Evolutionary conservation across 2,888 invertebrate species (phyloP), one percentile per base, ranked within the genome.

Genomic region (Acronicta psi): DNA sequence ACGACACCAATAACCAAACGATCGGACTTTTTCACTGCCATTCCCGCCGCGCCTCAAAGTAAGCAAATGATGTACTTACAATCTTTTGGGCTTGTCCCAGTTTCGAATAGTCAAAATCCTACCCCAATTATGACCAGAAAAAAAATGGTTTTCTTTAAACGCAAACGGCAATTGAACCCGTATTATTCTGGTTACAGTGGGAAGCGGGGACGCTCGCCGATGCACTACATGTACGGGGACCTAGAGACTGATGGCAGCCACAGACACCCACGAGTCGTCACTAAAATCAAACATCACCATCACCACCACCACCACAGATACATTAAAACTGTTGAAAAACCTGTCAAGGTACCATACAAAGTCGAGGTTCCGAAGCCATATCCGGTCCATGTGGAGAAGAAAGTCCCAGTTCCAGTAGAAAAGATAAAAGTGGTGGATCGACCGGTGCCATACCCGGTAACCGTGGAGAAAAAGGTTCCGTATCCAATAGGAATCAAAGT

Each of bases 291-390:
- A 80, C 96, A 96, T 75, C 96, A 96, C 76, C 96, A 96, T 76
- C 96, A 96, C 71, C 96, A 96, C 75, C 96, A 96, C 80, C 96
- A 96, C 77, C 96, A 96, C 79, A 95, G 95, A 85, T 95, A 96
- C 77, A 85, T 96, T 6, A 95, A 95, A 83, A 95, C 95, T 34
- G 90, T 96, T 18, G 93, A 95, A 40, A 95, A 95, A 81, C 95
- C 94, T 50, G 81, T 93, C 29, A 87, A 90, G 73, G 89, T 94
- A 46, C 94, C 94, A 3, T 88, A 86, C 61, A 92, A 95, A 79
- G 95, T 95, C 58, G 91, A 95, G 67, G 93, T 95, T 16, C 95
- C 95, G 44, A 95, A 95, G 61, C 95, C 95, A 13, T 95, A 94
- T 67, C 94, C 93, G 0, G 86, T 90, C 17, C 84, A 73, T 7